Percentiles rank a stretch among this genome's conserved stretches.
Conservation (phyloP, 1,140 invertebrate species). For the Lepidurus packardi region DNA sequence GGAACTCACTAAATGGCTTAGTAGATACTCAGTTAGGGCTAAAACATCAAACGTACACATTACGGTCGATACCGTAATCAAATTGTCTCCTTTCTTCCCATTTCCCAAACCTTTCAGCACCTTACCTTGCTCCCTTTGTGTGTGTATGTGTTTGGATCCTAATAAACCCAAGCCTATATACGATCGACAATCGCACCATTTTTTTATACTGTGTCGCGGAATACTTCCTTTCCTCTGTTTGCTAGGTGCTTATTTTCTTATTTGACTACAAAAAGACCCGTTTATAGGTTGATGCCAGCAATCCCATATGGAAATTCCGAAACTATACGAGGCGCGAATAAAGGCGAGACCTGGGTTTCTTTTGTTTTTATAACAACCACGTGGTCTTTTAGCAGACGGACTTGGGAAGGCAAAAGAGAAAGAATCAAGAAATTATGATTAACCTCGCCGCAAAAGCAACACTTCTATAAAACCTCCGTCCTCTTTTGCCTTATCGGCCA, state of each 20-base stretch:
- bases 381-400: background rate
- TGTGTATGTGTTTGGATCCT: background rate
- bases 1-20: background rate
- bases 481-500: background rate
- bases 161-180: background rate
- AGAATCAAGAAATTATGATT: background rate
- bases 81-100: background rate
- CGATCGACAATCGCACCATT: too few relatives aligned
- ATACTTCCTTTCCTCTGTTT: too few relatives aligned
- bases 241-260: too few relatives aligned
- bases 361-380: background rate
- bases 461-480: slow-evolving; percentile 15
- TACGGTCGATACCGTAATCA: slow-evolving; percentile 9
- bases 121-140: background rate
- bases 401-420: background rate
- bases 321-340: too few relatives aligned
- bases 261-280: too few relatives aligned
- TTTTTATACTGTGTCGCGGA: too few relatives aligned
- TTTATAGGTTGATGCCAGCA: too few relatives aligned
- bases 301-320: too few relatives aligned
- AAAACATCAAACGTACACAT: slow-evolving; percentile 8
- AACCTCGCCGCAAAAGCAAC: slow-evolving; percentile 3
- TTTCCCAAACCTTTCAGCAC: background rate
- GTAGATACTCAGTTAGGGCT: background rate
- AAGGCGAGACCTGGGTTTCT: background rate